Percentiles rank a stretch among this genome's conserved stretches.
These are phyloP conservation scores for Psylliodes chrysocephalus DNA, from an alignment of 2,888 invertebrate genomes.

Conservation along the genomic window DNA sequence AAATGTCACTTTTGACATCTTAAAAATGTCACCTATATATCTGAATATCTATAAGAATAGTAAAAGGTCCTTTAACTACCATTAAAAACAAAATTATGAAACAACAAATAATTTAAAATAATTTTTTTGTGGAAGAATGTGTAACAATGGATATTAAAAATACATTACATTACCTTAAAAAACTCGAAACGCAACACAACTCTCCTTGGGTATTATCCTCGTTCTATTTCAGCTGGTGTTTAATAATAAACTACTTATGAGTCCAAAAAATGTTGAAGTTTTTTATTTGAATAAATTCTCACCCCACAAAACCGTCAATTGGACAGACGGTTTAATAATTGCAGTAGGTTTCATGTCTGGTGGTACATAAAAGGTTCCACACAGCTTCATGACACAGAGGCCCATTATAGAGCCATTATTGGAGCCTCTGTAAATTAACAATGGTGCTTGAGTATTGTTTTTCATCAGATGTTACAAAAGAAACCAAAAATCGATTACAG, in stretches of 20 bases:
- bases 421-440: slow-evolving; percentile 66
- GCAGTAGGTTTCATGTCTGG: slow-evolving; percentile 50
- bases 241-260: slow-evolving; percentile 37
- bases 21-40: too few species aligned
- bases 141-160: not conserved
- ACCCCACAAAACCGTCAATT: slow-evolving; percentile 47
- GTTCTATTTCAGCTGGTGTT: slow-evolving; percentile 20
- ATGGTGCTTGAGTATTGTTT: slow-evolving; percentile 63
- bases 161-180: slow-evolving; percentile 19
- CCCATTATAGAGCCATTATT: slow-evolving; percentile 53
- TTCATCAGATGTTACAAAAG: slow-evolving; percentile 32
- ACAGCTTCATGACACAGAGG: slow-evolving; percentile 54
- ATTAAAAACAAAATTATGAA: not conserved
- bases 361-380: slow-evolving; percentile 52
- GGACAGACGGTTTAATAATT: slow-evolving; percentile 41
- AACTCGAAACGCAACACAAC: slow-evolving; percentile 5
- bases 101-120: not conserved
- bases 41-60: too few species aligned
- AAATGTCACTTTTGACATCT: too few species aligned
- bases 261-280: slow-evolving; percentile 51
- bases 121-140: not conserved
- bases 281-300: slow-evolving; percentile 41
- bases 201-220: slow-evolving; percentile 15
- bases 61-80: too few species aligned
- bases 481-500: slow-evolving; percentile 43